Percentiles rank a stretch among this genome's conserved stretches.
These are phyloP conservation scores for Lethenteron reissneri DNA, from an alignment of 2,113 vertebrate species.

Conservation along the genomic window DNA sequence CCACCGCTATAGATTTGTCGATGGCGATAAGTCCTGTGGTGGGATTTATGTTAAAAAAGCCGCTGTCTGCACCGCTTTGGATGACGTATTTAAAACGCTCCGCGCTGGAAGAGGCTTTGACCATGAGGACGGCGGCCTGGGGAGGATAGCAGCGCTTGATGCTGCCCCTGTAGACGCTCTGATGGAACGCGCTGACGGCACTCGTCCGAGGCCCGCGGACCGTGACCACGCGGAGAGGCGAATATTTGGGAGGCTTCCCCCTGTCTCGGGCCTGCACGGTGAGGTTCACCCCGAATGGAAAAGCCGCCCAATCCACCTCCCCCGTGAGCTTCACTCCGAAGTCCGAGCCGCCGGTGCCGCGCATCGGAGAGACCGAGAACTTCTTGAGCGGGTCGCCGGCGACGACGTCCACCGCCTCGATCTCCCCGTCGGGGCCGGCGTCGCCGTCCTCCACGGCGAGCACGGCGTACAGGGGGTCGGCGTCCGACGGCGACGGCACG, in stretches of 20 bases:
- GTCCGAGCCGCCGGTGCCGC: slow-evolving; percentile 63
- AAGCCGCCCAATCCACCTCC: slow-evolving; percentile 55
- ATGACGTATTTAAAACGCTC: slow-evolving; percentile 52
- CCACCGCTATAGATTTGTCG: slow-evolving; percentile 40
- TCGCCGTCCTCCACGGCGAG: slow-evolving; percentile 68
- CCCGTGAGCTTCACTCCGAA: slow-evolving; percentile 61
- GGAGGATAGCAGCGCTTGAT: slow-evolving; percentile 75
- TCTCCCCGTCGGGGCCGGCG: slow-evolving; percentile 59
- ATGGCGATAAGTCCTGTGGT: slow-evolving; percentile 74
- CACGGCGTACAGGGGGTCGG: slow-evolving; percentile 53
- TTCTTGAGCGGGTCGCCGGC: slow-evolving; percentile 64
- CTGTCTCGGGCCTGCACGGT: slow-evolving; percentile 91
- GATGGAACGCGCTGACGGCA: slow-evolving; percentile 51
- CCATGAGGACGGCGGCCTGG: slow-evolving; percentile 59
- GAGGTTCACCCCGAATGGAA: slow-evolving; percentile 74
- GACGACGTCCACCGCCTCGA: slow-evolving; percentile 65
- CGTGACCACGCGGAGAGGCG: slow-evolving; percentile 54
- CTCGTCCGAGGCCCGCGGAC: slow-evolving; percentile 53
- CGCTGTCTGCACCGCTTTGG: slow-evolving; percentile 37
- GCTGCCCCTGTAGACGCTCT: slow-evolving; percentile 57
- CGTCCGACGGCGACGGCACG: slow-evolving; percentile 40
- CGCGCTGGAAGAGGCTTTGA: slow-evolving; percentile 47
- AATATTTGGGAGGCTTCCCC: slow-evolving; percentile 63
- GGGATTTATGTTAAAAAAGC: slow-evolving; percentile 44
- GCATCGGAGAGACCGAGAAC: slow-evolving; percentile 46